A percentile compares a stretch with the other conserved stretches of the same genome.
Conservation (phyloP, 2,113 vertebrate genomes). For the Proteles cristata region DNA sequence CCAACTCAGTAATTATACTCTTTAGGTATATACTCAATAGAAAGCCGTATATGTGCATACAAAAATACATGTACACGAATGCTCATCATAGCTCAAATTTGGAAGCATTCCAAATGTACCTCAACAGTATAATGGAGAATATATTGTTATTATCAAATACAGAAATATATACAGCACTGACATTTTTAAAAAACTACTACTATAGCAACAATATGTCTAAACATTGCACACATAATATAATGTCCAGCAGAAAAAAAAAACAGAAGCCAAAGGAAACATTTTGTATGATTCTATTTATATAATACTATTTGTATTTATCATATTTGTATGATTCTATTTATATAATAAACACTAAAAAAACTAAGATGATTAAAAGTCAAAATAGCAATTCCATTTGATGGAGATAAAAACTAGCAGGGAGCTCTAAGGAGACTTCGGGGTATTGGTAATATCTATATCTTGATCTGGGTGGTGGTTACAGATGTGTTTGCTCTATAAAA, state of each 20-base stretch:
- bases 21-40: background rate
- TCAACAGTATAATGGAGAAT: background rate
- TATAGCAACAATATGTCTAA: background rate
- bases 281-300: background rate
- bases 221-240: background rate
- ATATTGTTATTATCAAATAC: background rate
- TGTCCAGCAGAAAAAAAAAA: slow-evolving; percentile 1
- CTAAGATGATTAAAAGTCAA: background rate
- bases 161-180: background rate
- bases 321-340: no score
- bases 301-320: no score
- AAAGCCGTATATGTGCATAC: background rate
- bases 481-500: background rate
- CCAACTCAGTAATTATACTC: background rate
- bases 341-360: background rate
- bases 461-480: background rate
- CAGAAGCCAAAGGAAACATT: background rate
- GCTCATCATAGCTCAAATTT: background rate
- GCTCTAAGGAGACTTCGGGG: background rate
- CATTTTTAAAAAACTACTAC: background rate
- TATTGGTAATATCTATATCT: background rate
- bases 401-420: background rate
- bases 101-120: slow-evolving; percentile 4
- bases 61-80: background rate
- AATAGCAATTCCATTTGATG: background rate